These are phyloP conservation scores for Phortica variegata DNA, from an alignment of 1,140 invertebrate species.

Conservation along the genomic window DNA sequence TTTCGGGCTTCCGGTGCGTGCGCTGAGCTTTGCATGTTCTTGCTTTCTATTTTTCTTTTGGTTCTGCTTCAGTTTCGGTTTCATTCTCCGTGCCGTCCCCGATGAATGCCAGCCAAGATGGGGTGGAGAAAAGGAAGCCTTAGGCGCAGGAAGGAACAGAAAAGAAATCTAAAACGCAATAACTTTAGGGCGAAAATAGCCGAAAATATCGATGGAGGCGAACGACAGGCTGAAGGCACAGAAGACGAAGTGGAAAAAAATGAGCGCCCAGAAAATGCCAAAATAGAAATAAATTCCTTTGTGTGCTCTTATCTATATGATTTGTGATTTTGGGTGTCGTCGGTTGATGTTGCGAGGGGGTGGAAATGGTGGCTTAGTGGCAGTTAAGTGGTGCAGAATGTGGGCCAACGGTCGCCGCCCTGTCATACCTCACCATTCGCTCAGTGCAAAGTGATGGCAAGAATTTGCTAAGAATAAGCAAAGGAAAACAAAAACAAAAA, in stretches of 20 bases:
- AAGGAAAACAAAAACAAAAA: no score
- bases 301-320: constrained; percentile 57
- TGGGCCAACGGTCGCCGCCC: background rate
- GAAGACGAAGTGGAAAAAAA: constrained; percentile 17
- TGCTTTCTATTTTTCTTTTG: no score
- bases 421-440: constrained; percentile 7
- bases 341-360: constrained; percentile 36
- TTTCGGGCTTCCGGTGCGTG: constrained; percentile 51
- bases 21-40: background rate
- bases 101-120: constrained; percentile 14
- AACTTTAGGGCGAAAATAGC: constrained; percentile 54
- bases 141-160: constrained; percentile 25
- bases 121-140: constrained; percentile 21
- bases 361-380: constrained; percentile 16
- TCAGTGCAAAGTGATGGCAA: background rate
- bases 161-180: constrained; percentile 53
- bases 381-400: background rate
- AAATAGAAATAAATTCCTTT: constrained; percentile 56
- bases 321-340: constrained; percentile 56
- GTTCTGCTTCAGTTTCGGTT: no score
- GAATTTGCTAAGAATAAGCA: constrained; percentile 3
- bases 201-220: constrained; percentile 52
- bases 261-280: constrained; percentile 36
- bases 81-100: constrained; percentile 5
- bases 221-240: background rate